Evolutionary conservation across 1,140 invertebrate species (phyloP).

Genomic region (Nomia melanderi): DNA sequence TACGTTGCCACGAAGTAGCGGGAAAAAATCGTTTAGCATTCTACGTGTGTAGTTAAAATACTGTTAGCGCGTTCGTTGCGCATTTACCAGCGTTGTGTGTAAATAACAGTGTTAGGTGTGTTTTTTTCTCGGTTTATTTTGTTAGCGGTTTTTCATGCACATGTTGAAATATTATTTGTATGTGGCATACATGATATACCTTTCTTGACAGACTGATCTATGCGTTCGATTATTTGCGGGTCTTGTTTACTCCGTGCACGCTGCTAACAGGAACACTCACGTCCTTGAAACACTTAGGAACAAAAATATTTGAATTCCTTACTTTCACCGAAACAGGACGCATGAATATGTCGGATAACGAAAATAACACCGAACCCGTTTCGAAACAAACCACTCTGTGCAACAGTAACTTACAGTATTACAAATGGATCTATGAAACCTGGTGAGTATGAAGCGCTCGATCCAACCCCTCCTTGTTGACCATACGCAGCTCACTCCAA

Average conservation of each 20-base stretch:
- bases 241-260: neutral
- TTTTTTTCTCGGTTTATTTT: neutral
- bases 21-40: conserved; percentile 20
- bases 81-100: too few species aligned
- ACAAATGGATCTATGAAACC: conserved; percentile 37
- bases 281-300: neutral
- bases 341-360: conserved; percentile 12
- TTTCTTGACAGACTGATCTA: conserved; percentile 37
- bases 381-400: conserved; percentile 38
- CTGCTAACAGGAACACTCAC: neutral
- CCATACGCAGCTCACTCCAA: neutral
- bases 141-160: neutral
- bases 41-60: conserved; percentile 17
- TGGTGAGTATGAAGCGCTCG: conserved; percentile 8
- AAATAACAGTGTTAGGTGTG: too few species aligned
- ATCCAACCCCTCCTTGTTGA: conserved; percentile 22
- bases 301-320: neutral
- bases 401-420: conserved; percentile 7
- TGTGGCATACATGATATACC: conserved; percentile 16
- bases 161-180: neutral
- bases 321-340: neutral
- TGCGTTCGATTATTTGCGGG: conserved; percentile 3
- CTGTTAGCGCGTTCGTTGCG: conserved; percentile 1
- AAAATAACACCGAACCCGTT: conserved; percentile 26
- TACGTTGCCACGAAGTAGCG: conserved; percentile 21